Evolutionary conservation across 2,797 vertebrate species (phyloP), one percentile per base, ranked within the genome.

Genomic region (Peromyscus attwateri): DNA sequence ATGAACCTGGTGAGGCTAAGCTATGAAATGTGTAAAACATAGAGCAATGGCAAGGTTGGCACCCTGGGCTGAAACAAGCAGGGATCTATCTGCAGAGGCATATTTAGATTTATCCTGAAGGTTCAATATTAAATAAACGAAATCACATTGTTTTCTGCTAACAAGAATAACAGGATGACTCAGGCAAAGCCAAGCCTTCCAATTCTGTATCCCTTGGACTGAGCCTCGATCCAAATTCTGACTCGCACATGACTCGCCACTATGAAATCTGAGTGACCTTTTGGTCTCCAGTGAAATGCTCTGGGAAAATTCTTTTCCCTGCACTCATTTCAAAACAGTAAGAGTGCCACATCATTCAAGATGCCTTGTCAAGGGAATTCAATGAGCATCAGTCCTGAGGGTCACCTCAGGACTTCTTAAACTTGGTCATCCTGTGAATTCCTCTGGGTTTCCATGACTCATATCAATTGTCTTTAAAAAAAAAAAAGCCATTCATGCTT

Each of bases 251-350:
- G 84, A 97, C 95, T 90, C n/a, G 71, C 76, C 96, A 93, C 95
- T 43, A 6, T 79, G 88, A 92, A 95, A 83, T 95, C 73, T 70
- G 34, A 95, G 62, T 94, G 81, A 97, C 90, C 87, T 97, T 95
- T 95, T 91, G 68, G n/a, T 97, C 82, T 94, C 77, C 52, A 91
- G 8, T 85, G 68, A 97, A 87, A 92, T 82, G 87, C 64, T 52
- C 95, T 96, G 95, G 92, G 95, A 96, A 96, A 97, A 95, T 49
- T 96, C 37, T 96, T 95, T 97, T 83, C 84, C 84, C 55, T 89
- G 52, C 23, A 71, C 52, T 96, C 91, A 81, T 91, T 95, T 97
- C 88, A 91, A 96, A 96, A 95, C 93, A 96, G 97, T 94, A 95
- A 93, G 77, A 91, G 87, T 68, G 76, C 81, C 80, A 52, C 85